Conservation (phyloP, 1,140 invertebrate species). For the Pseudobourletiella spinata region DNA sequence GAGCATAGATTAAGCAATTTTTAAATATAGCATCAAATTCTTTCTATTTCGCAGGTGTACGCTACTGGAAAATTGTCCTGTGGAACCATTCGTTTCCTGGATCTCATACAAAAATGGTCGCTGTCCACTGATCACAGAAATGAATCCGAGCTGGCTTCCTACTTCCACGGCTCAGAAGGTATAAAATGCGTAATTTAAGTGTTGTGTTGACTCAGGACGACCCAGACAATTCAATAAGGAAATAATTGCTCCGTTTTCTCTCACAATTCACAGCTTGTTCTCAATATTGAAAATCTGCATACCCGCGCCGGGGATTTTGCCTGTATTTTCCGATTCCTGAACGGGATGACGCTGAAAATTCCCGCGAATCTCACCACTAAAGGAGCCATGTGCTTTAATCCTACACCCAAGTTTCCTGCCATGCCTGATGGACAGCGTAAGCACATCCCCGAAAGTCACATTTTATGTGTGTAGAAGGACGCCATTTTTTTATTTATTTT, state of each 20-base stretch:
- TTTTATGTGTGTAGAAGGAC: background rate
- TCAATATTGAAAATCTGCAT: constrained; percentile 87
- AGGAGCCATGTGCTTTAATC: constrained; percentile 82
- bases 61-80: constrained; percentile 77
- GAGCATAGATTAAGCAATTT: no score
- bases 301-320: constrained; percentile 76
- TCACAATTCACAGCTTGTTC: constrained; percentile 56
- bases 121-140: constrained; percentile 89
- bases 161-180: constrained; percentile 82
- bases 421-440: constrained; percentile 80
- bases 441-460: no score
- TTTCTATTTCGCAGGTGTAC: constrained; percentile 57
- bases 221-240: no score
- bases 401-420: constrained; percentile 77
- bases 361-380: constrained; percentile 79
- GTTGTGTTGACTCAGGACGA: background rate
- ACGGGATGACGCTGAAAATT: constrained; percentile 76
- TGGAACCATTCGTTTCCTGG: constrained; percentile 90
- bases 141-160: constrained; percentile 82
- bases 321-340: constrained; percentile 82
- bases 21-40: no score
- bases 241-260: constrained; percentile 7
- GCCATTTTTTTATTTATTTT: no score
- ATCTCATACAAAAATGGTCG: constrained; percentile 89
- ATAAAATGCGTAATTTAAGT: constrained; percentile 29